phyloP scores from a whole-genome alignment of 2,888 invertebrate genomes.

The Barypeithes pellucidus region DNA sequence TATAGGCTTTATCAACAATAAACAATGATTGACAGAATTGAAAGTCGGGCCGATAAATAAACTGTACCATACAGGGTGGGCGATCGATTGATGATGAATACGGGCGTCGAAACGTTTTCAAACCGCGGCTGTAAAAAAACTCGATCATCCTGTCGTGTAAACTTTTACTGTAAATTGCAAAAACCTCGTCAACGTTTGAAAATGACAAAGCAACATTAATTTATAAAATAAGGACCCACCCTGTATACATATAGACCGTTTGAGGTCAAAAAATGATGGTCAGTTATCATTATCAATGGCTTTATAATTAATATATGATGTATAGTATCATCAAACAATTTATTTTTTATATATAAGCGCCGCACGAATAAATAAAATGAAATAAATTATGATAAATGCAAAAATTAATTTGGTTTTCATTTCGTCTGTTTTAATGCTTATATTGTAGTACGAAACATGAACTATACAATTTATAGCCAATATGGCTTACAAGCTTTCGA shows the following conservation, averaged over 20 bases:
- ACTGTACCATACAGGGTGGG: neutral
- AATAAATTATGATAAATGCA: constrained; percentile 19
- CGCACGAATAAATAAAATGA: constrained; percentile 3
- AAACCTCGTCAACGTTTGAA: too few relatives aligned
- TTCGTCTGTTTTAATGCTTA: neutral
- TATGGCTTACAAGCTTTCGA: constrained; percentile 33
- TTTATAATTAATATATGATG: neutral
- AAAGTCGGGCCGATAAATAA: constrained; percentile 10
- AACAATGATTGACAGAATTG: constrained; percentile 28
- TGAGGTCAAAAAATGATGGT: constrained; percentile 8
- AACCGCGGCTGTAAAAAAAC: too few relatives aligned
- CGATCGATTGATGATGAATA: too few relatives aligned
- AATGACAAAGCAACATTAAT: too few relatives aligned
- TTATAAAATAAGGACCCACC: too few relatives aligned
- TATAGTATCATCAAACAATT: constrained; percentile 3
- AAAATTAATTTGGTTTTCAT: constrained; percentile 16
- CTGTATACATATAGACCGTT: neutral
- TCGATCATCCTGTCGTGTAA: too few relatives aligned
- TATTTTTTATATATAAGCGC: constrained; percentile 19
- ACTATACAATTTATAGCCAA: constrained; percentile 31
- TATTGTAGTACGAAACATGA: too few relatives aligned
- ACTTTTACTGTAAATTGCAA: too few relatives aligned
- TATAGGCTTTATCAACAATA: constrained; percentile 32
- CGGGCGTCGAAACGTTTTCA: too few relatives aligned
- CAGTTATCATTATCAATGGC: constrained; percentile 5